phyloP scores from a whole-genome alignment of 1,140 invertebrate species.

The Ooceraea biroi region DNA sequence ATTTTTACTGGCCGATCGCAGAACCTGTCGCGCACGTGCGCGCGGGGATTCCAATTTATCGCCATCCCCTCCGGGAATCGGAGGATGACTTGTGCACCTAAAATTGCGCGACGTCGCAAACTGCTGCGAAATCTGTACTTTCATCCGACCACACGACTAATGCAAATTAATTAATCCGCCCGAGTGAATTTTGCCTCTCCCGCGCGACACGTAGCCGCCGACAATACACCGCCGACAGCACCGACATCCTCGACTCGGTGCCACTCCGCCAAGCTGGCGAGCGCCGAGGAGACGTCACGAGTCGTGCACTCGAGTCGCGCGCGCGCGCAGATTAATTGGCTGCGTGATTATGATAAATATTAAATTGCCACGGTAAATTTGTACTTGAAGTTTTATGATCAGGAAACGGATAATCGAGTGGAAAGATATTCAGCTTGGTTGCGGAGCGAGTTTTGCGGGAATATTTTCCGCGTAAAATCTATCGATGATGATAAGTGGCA shows the following conservation, averaged over 20 bases:
- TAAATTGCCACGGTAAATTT: slow-evolving; percentile 35
- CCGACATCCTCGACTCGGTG: neutral
- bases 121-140: slow-evolving; percentile 19
- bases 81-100: neutral
- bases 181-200: slow-evolving; percentile 18
- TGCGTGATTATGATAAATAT: slow-evolving; percentile 50
- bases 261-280: no score
- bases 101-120: slow-evolving; percentile 7
- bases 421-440: neutral
- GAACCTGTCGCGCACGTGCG: neutral
- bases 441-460: neutral
- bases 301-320: neutral
- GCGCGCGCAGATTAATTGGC: slow-evolving; percentile 38
- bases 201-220: neutral
- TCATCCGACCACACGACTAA: neutral
- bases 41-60: slow-evolving; percentile 6
- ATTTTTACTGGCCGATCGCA: slow-evolving; percentile 14
- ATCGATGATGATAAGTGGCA: slow-evolving; percentile 14
- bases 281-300: neutral
- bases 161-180: slow-evolving; percentile 52
- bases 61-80: slow-evolving; percentile 1
- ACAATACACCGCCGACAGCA: neutral
- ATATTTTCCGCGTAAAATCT: slow-evolving; percentile 11
- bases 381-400: neutral
- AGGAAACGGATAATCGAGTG: neutral